Conservation (phyloP, 2,113 vertebrate species). For the Ameiurus melas region DNA sequence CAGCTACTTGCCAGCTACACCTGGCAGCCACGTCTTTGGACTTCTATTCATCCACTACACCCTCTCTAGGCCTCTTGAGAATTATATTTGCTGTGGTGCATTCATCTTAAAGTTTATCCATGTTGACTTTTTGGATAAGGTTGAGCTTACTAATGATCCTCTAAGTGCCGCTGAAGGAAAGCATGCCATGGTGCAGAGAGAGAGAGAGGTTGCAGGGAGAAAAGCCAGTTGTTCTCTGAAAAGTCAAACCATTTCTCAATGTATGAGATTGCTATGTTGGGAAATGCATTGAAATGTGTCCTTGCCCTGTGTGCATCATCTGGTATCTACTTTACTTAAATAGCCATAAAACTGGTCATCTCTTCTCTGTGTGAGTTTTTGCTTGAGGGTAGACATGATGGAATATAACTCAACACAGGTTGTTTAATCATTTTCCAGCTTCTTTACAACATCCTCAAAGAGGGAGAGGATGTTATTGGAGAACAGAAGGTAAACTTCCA, state of each 20-base stretch:
- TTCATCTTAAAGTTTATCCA: too few species aligned
- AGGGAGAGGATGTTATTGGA: slow-evolving; percentile 35
- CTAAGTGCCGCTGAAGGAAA: too few species aligned
- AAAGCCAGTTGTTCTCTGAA: too few species aligned
- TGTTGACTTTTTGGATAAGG: too few species aligned
- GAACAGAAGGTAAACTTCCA: slow-evolving; percentile 45
- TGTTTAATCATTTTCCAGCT: slow-evolving; percentile 44
- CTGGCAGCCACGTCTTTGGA: slow-evolving; percentile 46
- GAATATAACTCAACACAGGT: slow-evolving; percentile 48
- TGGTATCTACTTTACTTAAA: slow-evolving; percentile 47
- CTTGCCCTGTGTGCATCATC: slow-evolving; percentile 14
- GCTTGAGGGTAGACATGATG: slow-evolving; percentile 21
- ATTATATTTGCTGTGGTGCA: too few species aligned
- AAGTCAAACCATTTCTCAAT: neutral
- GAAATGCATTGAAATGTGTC: neutral
- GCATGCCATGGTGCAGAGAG: too few species aligned
- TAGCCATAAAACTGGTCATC: slow-evolving; percentile 52
- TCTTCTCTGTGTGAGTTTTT: slow-evolving; percentile 42
- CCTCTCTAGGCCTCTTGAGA: too few species aligned
- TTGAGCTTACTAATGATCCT: too few species aligned
- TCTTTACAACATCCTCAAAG: slow-evolving; percentile 49
- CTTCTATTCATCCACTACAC: slow-evolving; percentile 40
- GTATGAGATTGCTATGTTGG: neutral
- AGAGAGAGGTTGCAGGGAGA: too few species aligned
- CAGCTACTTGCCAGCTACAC: slow-evolving; percentile 37